Evolutionary conservation across 2,888 invertebrate species (phyloP), one percentile per base, ranked within the genome.

Genomic region (Microchrysa polita): DNA sequence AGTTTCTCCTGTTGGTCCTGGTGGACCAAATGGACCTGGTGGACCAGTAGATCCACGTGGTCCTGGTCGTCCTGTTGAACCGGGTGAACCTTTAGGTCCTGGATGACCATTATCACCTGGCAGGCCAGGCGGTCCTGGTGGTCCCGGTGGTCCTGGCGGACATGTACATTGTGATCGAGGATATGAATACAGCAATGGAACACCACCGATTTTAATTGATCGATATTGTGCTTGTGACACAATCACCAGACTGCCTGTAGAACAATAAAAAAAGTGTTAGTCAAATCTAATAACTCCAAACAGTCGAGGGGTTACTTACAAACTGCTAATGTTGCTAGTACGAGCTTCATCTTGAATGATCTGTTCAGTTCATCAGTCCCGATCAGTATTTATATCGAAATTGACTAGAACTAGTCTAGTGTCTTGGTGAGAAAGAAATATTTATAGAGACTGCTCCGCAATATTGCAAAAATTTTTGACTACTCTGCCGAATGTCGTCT

Each of bases 11-110:
- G 92, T 90, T 2, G 88, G 81, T 0, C 95, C 95, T 52, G 89
- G 86, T 2, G 89, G 88, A 7, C 93, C 94, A 73, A 90, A 87
- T 82, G 92, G 91, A 57, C 95, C 95, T 74, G 91, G 83, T 59
- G 88, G 88, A 14, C 76, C 76, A 5, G 61, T 53, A 48, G 61
- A 63, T 12, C 93, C 92, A 22, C 86, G 78, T 60, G 87, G 84
- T 1, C 87, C 73, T 18, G 71, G 73, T 20, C 42, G 10, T 18
- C 75, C 74, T 34, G 73, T 22, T 23, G 40, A 44, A n/a, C 74
- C 74, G 12, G 71, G 74, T 0, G 73, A 63, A n/a, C 76, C 76
- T 4, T 59, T 55, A 18, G 67, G 61, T 1, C 93, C 93, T 16
- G 90, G 82, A 5, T 87, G 83, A 2, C 93, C 93, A 1, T 88